Conservation (phyloP, 2,797 vertebrate species). For the Sebastes variabilis region DNA sequence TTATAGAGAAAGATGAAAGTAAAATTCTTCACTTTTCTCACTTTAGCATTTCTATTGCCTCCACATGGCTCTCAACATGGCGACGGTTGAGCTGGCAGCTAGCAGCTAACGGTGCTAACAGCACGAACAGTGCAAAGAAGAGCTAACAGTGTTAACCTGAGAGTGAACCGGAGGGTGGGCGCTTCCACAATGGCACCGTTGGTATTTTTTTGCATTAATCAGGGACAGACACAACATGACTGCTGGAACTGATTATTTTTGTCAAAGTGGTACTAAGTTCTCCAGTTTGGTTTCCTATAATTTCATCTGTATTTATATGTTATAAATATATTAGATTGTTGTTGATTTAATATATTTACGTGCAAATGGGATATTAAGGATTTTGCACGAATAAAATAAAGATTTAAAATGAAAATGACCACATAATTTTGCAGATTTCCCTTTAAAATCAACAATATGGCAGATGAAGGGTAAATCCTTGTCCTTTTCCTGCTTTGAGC, state of each 20-base stretch:
- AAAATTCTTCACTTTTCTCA: not conserved
- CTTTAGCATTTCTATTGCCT: not conserved
- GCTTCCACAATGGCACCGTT: too few relatives aligned
- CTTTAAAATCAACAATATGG: not conserved
- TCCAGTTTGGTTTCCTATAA: too few relatives aligned
- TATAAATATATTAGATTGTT: not conserved
- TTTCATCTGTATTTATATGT: not conserved
- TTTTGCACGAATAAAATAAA: not conserved
- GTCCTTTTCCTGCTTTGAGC: not conserved
- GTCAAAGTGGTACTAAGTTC: too few relatives aligned
- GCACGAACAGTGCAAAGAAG: too few relatives aligned
- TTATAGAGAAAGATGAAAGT: not conserved
- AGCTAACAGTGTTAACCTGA: too few relatives aligned
- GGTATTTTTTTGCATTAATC: too few relatives aligned
- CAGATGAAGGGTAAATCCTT: not conserved
- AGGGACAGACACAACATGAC: too few relatives aligned
- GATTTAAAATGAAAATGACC: not conserved
- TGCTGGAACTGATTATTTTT: too few relatives aligned
- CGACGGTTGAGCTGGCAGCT: too few relatives aligned
- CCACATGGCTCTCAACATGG: too few relatives aligned
- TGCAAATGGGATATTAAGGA: not conserved
- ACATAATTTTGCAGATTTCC: not conserved
- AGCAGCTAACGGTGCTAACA: too few relatives aligned
- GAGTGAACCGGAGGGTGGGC: too few relatives aligned
- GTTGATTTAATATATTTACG: not conserved